These are phyloP conservation scores for Spicauda simplicius DNA, from an alignment of 2,888 invertebrate species.

Conservation along the genomic window DNA sequence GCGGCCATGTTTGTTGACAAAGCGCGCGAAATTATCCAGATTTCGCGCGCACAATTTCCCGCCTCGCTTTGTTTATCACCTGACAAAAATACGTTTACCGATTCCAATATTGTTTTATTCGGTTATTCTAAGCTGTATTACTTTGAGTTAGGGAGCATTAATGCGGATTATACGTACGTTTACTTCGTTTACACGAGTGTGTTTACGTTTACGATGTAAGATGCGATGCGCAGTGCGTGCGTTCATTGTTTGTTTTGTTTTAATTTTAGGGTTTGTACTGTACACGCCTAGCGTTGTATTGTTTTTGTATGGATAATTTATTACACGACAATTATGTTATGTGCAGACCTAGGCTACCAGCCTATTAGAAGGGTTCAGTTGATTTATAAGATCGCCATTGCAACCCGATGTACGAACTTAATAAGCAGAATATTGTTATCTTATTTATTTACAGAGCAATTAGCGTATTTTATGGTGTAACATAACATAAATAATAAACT, in stretches of 20 bases:
- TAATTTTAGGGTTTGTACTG: conserved; percentile 52
- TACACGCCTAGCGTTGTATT: conserved; percentile 11
- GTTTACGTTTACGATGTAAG: conserved; percentile 50
- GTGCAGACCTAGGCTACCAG: neutral
- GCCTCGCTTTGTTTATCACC: conserved; percentile 62
- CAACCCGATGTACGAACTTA: no score
- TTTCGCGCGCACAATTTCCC: conserved; percentile 64
- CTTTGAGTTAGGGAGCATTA: conserved; percentile 50
- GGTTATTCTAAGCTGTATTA: conserved; percentile 55
- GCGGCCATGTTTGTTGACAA: conserved; percentile 69
- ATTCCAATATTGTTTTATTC: conserved; percentile 51
- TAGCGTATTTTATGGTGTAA: no score
- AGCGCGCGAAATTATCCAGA: conserved; percentile 79
- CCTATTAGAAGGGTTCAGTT: neutral
- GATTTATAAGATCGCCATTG: no score
- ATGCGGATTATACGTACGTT: conserved; percentile 47
- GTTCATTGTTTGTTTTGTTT: conserved; percentile 55
- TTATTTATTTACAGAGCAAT: no score
- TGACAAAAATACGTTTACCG: conserved; percentile 54
- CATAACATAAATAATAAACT: no score
- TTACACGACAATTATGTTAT: neutral
- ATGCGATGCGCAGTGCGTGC: conserved; percentile 48
- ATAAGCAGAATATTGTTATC: no score
- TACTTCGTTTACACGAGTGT: conserved; percentile 45
- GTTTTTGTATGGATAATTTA: neutral